phyloP scores from a whole-genome alignment of 2,888 invertebrate species.

The Pandemis corylana region DNA sequence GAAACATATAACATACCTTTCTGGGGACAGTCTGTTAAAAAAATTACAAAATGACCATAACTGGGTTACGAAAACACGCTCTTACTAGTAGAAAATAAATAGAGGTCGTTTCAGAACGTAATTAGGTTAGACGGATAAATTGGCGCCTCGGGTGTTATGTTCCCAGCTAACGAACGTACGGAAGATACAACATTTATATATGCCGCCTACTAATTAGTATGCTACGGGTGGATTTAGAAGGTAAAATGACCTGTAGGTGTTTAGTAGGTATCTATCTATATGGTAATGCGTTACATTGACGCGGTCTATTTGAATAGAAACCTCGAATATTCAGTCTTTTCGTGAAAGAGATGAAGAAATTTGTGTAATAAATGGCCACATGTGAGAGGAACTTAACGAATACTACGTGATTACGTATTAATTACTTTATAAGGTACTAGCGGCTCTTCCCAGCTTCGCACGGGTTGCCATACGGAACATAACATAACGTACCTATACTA shows the following conservation, averaged over 20 bases:
- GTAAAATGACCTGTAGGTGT: conserved; percentile 28
- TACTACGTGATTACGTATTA: too few relatives aligned
- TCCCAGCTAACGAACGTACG: conserved; percentile 56
- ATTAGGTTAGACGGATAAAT: conserved; percentile 70
- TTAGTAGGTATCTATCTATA: conserved; percentile 5
- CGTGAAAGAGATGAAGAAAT: not conserved
- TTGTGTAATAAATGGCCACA: not conserved
- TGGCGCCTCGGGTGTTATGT: conserved; percentile 65
- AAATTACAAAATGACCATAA: conserved; percentile 6
- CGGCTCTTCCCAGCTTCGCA: too few relatives aligned
- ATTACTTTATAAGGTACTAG: too few relatives aligned
- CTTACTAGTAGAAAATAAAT: conserved; percentile 57
- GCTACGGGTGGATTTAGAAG: conserved; percentile 40
- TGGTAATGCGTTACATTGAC: not conserved
- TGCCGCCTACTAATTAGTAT: conserved; percentile 43
- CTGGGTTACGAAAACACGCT: conserved; percentile 23
- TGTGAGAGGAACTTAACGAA: not conserved
- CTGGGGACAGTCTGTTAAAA: not conserved
- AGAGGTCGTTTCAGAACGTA: conserved; percentile 63
- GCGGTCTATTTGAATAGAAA: not conserved
- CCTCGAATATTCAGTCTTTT: not conserved
- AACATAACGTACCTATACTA: too few relatives aligned
- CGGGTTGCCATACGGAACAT: too few relatives aligned
- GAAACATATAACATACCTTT: not conserved
- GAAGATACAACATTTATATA: conserved; percentile 46